Percentiles rank a stretch among this genome's conserved stretches.
Conservation (phyloP, 1,140 invertebrate genomes). For the Spodoptera frugiperda region DNA sequence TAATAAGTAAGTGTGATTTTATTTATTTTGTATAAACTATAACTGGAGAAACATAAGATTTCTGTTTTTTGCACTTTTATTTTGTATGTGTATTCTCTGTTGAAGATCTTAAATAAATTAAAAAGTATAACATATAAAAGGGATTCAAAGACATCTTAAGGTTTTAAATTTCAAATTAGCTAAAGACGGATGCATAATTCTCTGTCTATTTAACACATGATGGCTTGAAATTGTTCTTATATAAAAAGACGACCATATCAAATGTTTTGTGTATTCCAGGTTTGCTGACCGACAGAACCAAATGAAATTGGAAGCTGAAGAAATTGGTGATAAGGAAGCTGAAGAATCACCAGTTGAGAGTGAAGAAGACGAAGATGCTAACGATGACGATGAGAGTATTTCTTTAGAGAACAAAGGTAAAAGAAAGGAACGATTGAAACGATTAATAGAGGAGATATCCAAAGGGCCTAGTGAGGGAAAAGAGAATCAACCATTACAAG, state of each 20-base stretch:
- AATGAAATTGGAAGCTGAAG: slow-evolving; percentile 74
- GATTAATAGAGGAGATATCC: slow-evolving; percentile 71
- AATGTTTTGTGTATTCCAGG: slow-evolving; percentile 55
- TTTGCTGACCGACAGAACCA: slow-evolving; percentile 78
- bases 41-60: too few species aligned
- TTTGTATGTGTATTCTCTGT: too few species aligned
- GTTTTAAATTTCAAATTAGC: too few species aligned
- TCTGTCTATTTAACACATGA: too few species aligned
- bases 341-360: slow-evolving; percentile 78
- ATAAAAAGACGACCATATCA: too few species aligned
- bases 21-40: not conserved
- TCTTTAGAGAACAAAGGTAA: slow-evolving; percentile 71
- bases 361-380: slow-evolving; percentile 74
- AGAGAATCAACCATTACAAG: slow-evolving; percentile 50
- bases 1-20: slow-evolving; percentile 63
- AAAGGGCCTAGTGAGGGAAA: slow-evolving; percentile 58
- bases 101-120: too few species aligned
- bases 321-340: slow-evolving; percentile 81
- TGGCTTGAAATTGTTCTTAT: too few species aligned
- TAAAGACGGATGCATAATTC: too few species aligned
- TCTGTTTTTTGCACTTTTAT: too few species aligned
- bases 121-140: too few species aligned
- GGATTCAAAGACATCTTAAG: too few species aligned
- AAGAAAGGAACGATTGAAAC: slow-evolving; percentile 73
- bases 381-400: slow-evolving; percentile 53